These are phyloP conservation scores for Brachionus calyciflorus DNA, from an alignment of 1,140 invertebrate species.

Conservation along the genomic window DNA sequence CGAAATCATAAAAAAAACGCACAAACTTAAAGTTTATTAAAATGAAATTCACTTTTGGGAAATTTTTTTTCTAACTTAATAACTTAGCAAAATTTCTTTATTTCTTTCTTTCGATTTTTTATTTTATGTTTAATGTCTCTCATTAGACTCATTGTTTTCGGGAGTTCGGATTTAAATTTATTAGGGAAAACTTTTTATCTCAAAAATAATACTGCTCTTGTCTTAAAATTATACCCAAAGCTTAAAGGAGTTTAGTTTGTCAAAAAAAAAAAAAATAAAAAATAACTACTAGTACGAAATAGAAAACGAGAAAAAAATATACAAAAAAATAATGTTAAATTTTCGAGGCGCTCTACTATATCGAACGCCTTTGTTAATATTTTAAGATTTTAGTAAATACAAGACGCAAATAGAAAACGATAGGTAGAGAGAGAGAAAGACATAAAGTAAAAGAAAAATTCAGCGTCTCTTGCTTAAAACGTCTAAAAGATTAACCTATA, in stretches of 20 bases:
- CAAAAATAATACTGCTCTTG: slow-evolving; percentile 29
- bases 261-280: too few species aligned
- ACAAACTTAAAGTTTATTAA: not conserved
- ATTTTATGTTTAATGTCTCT: slow-evolving; percentile 29
- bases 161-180: not conserved
- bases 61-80: slow-evolving; percentile 24
- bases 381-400: slow-evolving; percentile 1
- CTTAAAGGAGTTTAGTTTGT: too few species aligned
- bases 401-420: slow-evolving; percentile 42
- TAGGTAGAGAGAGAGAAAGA: too few species aligned
- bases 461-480: too few species aligned
- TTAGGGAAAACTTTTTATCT: slow-evolving; percentile 39
- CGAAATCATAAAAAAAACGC: not conserved
- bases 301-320: too few species aligned
- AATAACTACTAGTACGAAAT: too few species aligned
- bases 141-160: not conserved
- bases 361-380: slow-evolving; percentile 39
- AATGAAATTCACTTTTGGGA: slow-evolving; percentile 40
- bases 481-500: slow-evolving; percentile 26
- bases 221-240: not conserved
- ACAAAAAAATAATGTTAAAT: too few species aligned
- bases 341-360: not conserved
- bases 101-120: too few species aligned
- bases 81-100: not conserved
- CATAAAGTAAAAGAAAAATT: not conserved